Evolutionary conservation across 2,888 invertebrate genomes (phyloP), one percentile per base, ranked within the genome.

Genomic region (Platycheirus rosarum): DNA sequence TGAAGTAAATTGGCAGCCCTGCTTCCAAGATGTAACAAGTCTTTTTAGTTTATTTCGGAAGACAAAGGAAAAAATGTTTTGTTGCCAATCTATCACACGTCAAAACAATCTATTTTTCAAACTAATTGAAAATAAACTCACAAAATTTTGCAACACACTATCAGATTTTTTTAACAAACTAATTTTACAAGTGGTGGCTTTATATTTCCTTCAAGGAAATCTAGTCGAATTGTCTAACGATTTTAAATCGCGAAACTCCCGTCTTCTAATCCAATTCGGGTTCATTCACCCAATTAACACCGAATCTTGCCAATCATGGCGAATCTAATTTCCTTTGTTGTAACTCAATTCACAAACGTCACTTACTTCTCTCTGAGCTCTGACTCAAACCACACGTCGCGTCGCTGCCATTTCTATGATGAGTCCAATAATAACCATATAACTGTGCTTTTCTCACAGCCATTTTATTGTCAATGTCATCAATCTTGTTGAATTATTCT

Each of bases 381-480:
- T 20, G 26, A 57, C 40, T 5, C 14, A n/a, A 3, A 4, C 29
- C 29, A 44, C n/a, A 16, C 26, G 6, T 29, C 13, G 8, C 14
- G 14, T 14, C 9, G 14, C 5, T 32, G 18, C 35, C 32, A 29
- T 37, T 14, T 44, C 26, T 18, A 11, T 18, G n/a, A n/a, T n/a
- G 18, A 29, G 37, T 40, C 40, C 16, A 62, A 63, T 49, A 63
- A n/a, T 13, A 49, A 11, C 37, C 44, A 13, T 44, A 66, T 32
- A 8, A 48, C 66, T 53, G 51, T 37, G 65, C 70, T 66, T 75
- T 51, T 9, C 57, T 49, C 42, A 40, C 57, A 74, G 74, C 49
- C 69, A 80, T 49, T 57, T 74, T 69, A 69, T 65, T 80, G 75
- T 80, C 75, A 80, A 80, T 80, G 70, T 80, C 79, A 80, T 80